Conservation (phyloP, 2,113 vertebrate species). For the Hemiprocne comata region DNA sequence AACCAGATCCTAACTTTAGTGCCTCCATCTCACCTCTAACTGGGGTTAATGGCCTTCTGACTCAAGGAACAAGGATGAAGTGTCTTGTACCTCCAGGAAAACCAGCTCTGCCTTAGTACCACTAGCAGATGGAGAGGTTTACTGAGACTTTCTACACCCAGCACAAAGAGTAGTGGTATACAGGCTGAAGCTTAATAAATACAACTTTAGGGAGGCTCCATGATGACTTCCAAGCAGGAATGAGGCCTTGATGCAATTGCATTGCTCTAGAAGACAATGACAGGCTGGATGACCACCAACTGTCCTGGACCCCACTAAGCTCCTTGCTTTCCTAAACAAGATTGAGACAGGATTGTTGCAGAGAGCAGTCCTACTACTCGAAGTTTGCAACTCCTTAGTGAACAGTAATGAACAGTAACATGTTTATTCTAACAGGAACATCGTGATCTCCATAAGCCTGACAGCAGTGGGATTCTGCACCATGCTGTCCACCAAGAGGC, state of each 20-base stretch:
- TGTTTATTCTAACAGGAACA: no score
- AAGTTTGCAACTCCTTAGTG: background rate
- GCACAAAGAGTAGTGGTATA: background rate
- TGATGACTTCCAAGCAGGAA: accelerated
- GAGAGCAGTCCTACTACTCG: background rate
- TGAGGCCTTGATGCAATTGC: accelerated
- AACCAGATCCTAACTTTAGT: background rate
- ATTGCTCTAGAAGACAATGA: background rate
- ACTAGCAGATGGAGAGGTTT: background rate
- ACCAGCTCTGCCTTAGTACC: no score
- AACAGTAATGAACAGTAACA: background rate
- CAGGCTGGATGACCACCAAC: background rate
- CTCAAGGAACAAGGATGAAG: background rate
- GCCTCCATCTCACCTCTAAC: background rate
- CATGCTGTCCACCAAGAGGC: conserved; percentile 44
- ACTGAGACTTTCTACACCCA: background rate
- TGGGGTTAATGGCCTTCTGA: background rate
- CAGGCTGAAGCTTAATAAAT: background rate
- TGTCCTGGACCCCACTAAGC: background rate
- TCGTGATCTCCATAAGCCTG: background rate
- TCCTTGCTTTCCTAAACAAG: background rate
- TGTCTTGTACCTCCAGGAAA: background rate
- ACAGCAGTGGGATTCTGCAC: background rate
- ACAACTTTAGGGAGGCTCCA: accelerated
- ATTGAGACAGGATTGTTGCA: background rate